Evolutionary conservation across 2,113 vertebrate species (phyloP), one percentile per base, ranked within the genome.

Genomic region (Alaudala cheleensis): DNA sequence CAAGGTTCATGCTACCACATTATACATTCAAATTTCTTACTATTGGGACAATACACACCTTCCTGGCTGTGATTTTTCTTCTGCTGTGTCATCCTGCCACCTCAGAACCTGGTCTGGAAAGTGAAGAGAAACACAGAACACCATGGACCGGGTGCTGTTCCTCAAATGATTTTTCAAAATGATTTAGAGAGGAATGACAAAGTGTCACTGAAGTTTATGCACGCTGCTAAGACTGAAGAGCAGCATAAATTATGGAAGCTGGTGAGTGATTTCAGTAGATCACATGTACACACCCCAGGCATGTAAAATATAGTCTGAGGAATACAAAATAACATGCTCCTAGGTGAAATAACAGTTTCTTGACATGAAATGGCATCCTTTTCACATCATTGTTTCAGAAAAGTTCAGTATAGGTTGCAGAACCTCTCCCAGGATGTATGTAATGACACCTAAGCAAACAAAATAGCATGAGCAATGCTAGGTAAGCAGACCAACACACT

Each of bases 131-230:
- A 73, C 0, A 5, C 21, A 62, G 44, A 83, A 73, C 8, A 25
- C 51, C 58, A 18, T 3, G 1, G 64, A 64, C 70, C 64, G 11
- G 3, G 28, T 54, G 57, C 40, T 86, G 44, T 37, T 86, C 64
- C 42, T 80, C 1, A 1, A 51, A 58, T 29, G 47, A 94, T 93
- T 80, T 95, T 93, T 93, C 88, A 93, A 89, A 62, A 33, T 95
- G 88, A 96, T 92, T 88, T 92, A 97, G 85, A 73, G 71, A 90
- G 72, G 24, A 90, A 72, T 92, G 93, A 92, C 93, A 94, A 77
- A 0, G 4, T 33, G 64, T 66, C 50, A 19, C 71, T 71, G 82
- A 88, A 90, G 89, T 94, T 95, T 90, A 93, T 83, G 85, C 79
- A 92, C 0, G 2, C 81, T 85, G 74, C 71, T 67, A 70, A 93